Percentiles rank a stretch among this genome's conserved stretches.
phyloP scores from a whole-genome alignment of 1,140 invertebrate species.

The Lysiphlebus fabarum region DNA sequence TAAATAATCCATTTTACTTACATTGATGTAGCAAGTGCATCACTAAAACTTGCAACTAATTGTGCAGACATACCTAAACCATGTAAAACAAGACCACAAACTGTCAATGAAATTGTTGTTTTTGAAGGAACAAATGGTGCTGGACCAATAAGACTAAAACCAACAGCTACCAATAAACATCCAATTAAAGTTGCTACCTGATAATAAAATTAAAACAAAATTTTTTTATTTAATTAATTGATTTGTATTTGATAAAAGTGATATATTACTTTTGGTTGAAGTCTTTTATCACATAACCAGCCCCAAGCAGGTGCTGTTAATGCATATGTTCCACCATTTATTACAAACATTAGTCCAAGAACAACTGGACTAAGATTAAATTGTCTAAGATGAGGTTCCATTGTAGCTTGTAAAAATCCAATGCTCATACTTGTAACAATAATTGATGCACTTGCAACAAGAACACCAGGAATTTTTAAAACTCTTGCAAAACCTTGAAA shows the following conservation, averaged over 20 bases:
- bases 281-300: slow-evolving; percentile 69
- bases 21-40: slow-evolving; percentile 73
- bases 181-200: slow-evolving; percentile 65
- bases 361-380: slow-evolving; percentile 71
- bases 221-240: slow-evolving; percentile 11
- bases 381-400: slow-evolving; percentile 77
- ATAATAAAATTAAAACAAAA: slow-evolving; percentile 16
- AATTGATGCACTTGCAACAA: slow-evolving; percentile 67
- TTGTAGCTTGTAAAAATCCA: slow-evolving; percentile 75
- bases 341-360: slow-evolving; percentile 81
- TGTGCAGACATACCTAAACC: slow-evolving; percentile 78
- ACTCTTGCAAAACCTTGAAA: slow-evolving; percentile 63
- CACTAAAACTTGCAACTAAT: slow-evolving; percentile 76
- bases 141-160: slow-evolving; percentile 72
- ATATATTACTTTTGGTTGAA: slow-evolving; percentile 60
- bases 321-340: slow-evolving; percentile 83
- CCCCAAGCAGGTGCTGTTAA: slow-evolving; percentile 78
- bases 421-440: slow-evolving; percentile 75
- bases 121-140: slow-evolving; percentile 66
- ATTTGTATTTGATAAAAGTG: neutral
- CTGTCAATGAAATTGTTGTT: slow-evolving; percentile 66
- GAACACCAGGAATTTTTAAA: slow-evolving; percentile 67
- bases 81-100: slow-evolving; percentile 69
- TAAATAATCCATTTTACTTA: slow-evolving; percentile 46
- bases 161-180: slow-evolving; percentile 63